These are phyloP conservation scores for Pterostichus madidus DNA, from an alignment of 2,888 invertebrate genomes.

Conservation along the genomic window DNA sequence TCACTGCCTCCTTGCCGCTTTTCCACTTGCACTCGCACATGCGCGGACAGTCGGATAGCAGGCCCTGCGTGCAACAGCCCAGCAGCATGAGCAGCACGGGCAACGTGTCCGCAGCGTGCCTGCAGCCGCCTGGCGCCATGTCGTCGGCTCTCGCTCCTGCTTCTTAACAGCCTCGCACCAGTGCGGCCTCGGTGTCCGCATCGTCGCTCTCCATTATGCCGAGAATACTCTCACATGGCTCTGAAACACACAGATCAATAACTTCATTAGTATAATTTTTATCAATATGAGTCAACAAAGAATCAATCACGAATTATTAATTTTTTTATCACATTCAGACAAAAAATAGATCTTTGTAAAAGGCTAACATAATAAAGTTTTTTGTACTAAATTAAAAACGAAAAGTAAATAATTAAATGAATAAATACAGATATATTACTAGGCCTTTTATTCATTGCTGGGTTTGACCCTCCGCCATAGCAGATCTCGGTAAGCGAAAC, in stretches of 20 bases:
- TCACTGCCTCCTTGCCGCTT: constrained; percentile 90
- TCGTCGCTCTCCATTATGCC: constrained; percentile 59
- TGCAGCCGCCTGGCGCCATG: constrained; percentile 36
- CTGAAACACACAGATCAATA: constrained; percentile 47
- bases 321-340: not conserved
- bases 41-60: constrained; percentile 84
- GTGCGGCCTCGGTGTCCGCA: constrained; percentile 56
- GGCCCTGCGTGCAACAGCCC: constrained; percentile 76
- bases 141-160: not conserved
- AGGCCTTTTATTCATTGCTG: too few relatives aligned
- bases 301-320: too few relatives aligned
- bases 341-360: not conserved
- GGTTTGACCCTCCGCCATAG: too few relatives aligned
- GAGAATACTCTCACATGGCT: constrained; percentile 10
- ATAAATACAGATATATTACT: too few relatives aligned
- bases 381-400: too few relatives aligned
- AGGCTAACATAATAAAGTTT: too few relatives aligned
- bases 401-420: too few relatives aligned
- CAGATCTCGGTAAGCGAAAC: too few relatives aligned
- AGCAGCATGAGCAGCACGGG: constrained; percentile 71
- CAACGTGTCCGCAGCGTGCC: constrained; percentile 69
- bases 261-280: constrained; percentile 7
- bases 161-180: not conserved
- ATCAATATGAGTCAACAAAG: too few relatives aligned
- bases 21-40: constrained; percentile 94